Evolutionary conservation across 2,888 invertebrate genomes (phyloP).

Genomic region (Agriotes lineatus): DNA sequence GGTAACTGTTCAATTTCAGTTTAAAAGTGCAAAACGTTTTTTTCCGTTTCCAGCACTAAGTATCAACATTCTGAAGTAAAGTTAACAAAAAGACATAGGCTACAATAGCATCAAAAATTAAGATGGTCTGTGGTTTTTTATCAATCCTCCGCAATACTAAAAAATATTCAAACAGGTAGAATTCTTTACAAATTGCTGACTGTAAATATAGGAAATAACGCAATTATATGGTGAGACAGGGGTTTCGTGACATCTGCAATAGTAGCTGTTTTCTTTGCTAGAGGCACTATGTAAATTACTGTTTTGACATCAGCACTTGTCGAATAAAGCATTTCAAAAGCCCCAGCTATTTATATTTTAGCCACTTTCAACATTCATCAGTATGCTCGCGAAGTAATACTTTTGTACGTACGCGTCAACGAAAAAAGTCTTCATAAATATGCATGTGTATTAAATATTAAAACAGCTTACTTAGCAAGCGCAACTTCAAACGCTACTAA

Average conservation of each 20-base stretch:
- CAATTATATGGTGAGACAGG: too few relatives aligned
- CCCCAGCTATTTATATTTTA: constrained; percentile 39
- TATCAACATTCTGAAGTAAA: too few relatives aligned
- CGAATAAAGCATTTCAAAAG: constrained; percentile 28
- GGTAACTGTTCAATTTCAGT: too few relatives aligned
- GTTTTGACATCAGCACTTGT: constrained; percentile 22
- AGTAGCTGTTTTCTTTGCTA: not conserved
- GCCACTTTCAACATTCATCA: constrained; percentile 41
- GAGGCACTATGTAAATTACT: constrained; percentile 10
- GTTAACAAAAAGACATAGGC: too few relatives aligned
- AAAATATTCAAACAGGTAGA: too few relatives aligned
- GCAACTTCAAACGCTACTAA: constrained; percentile 64
- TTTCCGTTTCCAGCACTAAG: too few relatives aligned
- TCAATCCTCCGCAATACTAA: too few relatives aligned
- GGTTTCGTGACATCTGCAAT: not conserved
- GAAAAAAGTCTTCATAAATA: constrained; percentile 60
- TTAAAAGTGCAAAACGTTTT: too few relatives aligned
- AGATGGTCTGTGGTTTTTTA: too few relatives aligned
- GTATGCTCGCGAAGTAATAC: constrained; percentile 45
- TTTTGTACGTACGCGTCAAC: constrained; percentile 50
- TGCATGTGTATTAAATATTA: constrained; percentile 64
- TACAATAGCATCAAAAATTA: too few relatives aligned
- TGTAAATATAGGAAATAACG: too few relatives aligned
- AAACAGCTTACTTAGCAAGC: constrained; percentile 57
- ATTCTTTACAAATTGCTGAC: too few relatives aligned